phyloP scores from a whole-genome alignment of 2,113 vertebrate genomes.

The Rhea americana region DNA sequence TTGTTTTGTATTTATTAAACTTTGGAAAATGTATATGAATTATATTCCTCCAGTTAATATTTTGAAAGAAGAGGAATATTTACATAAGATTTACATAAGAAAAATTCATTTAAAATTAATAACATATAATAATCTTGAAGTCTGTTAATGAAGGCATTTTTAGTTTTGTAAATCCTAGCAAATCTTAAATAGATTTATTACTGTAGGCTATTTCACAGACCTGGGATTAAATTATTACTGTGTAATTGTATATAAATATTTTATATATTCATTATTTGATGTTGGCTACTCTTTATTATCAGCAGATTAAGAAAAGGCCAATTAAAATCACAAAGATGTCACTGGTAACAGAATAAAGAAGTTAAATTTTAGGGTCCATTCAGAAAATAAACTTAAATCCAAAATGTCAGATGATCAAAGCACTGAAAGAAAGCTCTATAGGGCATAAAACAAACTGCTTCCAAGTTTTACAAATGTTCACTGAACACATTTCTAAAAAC shows the following conservation, averaged over 20 bases:
- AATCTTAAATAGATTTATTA: conserved; percentile 57
- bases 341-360: neutral
- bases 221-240: conserved; percentile 8
- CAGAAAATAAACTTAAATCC: neutral
- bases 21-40: conserved; percentile 27
- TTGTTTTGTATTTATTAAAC: conserved; percentile 65
- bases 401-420: neutral
- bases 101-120: conserved; percentile 9
- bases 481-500: neutral
- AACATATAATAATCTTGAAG: conserved; percentile 31
- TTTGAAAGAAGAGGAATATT: conserved; percentile 42
- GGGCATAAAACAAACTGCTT: neutral
- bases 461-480: neutral
- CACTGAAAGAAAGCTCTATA: neutral
- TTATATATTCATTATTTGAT: conserved; percentile 48
- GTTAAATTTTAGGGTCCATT: neutral
- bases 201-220: conserved; percentile 31
- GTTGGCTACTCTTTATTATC: conserved; percentile 40
- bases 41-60: conserved; percentile 14
- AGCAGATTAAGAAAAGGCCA: conserved; percentile 23
- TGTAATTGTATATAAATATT: conserved; percentile 53
- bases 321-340: conserved; percentile 13
- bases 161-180: conserved; percentile 33
- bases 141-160: conserved; percentile 29
- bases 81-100: conserved; percentile 19